Conservation (phyloP, 2,797 vertebrate genomes). For the Enteromius unitaeniatus region DNA sequence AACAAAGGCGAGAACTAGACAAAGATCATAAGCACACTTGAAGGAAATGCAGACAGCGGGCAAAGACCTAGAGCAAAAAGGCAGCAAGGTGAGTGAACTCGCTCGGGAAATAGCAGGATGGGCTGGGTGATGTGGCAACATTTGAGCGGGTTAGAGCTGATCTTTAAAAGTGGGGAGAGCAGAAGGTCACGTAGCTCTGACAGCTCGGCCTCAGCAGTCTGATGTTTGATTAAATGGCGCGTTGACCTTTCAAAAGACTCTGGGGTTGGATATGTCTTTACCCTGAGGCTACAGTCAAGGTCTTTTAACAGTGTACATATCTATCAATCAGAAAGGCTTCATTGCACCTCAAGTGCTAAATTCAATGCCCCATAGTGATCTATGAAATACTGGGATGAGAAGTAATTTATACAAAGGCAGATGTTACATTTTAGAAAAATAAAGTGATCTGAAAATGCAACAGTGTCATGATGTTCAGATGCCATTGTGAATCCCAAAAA, state of each 20-base stretch:
- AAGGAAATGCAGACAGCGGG: conserved; percentile 22
- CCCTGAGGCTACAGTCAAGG: conserved; percentile 69
- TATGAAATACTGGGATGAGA: neutral
- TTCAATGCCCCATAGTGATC: conserved; percentile 28
- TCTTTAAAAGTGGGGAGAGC: conserved; percentile 76
- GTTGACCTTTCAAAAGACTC: conserved; percentile 78
- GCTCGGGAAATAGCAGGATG: conserved; percentile 25
- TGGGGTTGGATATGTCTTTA: conserved; percentile 69
- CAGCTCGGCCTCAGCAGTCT: conserved; percentile 66
- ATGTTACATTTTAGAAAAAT: conserved; percentile 8
- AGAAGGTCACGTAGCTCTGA: conserved; percentile 69
- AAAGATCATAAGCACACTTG: conserved; percentile 33
- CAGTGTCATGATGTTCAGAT: neutral
- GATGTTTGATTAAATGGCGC: conserved; percentile 82
- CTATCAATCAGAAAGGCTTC: conserved; percentile 65
- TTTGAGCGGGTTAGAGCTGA: conserved; percentile 71
- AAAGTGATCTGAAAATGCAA: neutral
- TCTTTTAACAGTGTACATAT: conserved; percentile 70
- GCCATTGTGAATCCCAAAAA: neutral
- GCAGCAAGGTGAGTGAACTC: conserved; percentile 15
- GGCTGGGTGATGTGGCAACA: neutral
- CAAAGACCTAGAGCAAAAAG: conserved; percentile 12
- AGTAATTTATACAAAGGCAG: conserved; percentile 20
- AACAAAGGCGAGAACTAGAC: neutral
- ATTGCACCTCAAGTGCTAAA: conserved; percentile 37